Base-by-base conservation (phyloP, 2,888 invertebrate species). In the Plagodis dolabraria region DNA sequence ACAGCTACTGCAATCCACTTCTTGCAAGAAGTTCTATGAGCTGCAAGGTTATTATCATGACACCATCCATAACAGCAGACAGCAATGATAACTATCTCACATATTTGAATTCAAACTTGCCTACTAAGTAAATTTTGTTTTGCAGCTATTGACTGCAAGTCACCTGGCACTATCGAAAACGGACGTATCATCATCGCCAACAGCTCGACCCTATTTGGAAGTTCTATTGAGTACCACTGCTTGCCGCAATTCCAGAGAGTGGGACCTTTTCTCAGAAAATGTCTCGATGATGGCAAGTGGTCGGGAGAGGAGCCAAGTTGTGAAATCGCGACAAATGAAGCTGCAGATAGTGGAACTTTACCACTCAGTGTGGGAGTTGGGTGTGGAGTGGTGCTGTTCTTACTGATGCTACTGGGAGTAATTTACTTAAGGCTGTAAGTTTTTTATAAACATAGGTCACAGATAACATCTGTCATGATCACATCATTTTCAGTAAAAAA, bases 221-320 rank as follows among this genome's bases (percentile, higher is more conserved):
- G 97, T 54, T 96, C 96, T 0, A 96, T 97, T 0, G 98, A 98
- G 80, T 98, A 98, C 83, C 97, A 98, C 79, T 98, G 98, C 79
- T 86, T 98, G 57, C 98, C 97, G 4, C 96, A 96, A 73, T 97
- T 94, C 87, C 96, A 96, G 77, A 93, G 97, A 8, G 95, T 96
- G 0, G 98, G 98, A 0, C 96, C 96, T 0, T 96, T 97, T 81
- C 86, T 97, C 22, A 93, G 98, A 60, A 97, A 97, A 78, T 98
- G 98, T 79, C 92, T 95, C 85, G 97, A 97, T 57, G 96, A 96
- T 63, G 97, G 96, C 5, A 92, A 93, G 47, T 98, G 98, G 98
- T 97, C 97, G 5, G 97, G 97, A 0, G 96, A 96, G 53, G 96
- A 97, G 71, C 98, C 98, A 0, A 94, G 94, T 72, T 98, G 98